These are phyloP conservation scores for Colinus virginianus DNA, from an alignment of 2,113 vertebrate genomes.

Conservation along the genomic window DNA sequence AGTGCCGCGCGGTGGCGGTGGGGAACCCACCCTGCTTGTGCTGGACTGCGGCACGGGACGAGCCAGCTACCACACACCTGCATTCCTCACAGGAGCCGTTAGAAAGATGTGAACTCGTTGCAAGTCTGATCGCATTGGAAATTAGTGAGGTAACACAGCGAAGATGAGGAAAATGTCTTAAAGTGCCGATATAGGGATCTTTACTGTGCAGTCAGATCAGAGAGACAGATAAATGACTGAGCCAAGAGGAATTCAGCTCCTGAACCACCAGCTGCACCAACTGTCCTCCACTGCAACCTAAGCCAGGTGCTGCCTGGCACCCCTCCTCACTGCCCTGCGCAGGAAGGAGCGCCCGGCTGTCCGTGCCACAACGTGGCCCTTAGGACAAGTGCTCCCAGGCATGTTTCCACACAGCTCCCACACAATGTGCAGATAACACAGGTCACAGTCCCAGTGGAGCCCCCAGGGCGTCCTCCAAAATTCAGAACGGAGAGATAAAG, in stretches of 20 bases:
- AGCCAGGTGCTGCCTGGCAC: fast-evolving
- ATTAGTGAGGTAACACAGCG: background rate
- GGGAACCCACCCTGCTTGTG: background rate
- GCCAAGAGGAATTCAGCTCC: constrained; percentile 13
- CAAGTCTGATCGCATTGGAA: background rate
- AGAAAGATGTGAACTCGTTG: background rate
- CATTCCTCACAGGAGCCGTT: fast-evolving
- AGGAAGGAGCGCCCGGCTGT: background rate
- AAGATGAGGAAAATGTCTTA: background rate
- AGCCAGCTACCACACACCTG: fast-evolving
- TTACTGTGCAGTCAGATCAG: background rate
- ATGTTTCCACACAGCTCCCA: background rate
- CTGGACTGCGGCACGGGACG: fast-evolving
- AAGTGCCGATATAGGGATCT: constrained; percentile 23
- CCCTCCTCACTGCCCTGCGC: background rate
- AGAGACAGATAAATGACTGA: background rate
- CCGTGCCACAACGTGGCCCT: no score
- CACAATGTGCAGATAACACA: background rate
- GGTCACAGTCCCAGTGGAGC: background rate
- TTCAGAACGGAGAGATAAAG: background rate
- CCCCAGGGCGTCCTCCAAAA: background rate
- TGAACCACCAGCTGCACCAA: fast-evolving
- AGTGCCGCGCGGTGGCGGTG: background rate
- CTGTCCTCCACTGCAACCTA: background rate
- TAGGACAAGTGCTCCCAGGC: background rate